Conservation (phyloP, 2,113 vertebrate species). For the Nycticryphes semicollaris region DNA sequence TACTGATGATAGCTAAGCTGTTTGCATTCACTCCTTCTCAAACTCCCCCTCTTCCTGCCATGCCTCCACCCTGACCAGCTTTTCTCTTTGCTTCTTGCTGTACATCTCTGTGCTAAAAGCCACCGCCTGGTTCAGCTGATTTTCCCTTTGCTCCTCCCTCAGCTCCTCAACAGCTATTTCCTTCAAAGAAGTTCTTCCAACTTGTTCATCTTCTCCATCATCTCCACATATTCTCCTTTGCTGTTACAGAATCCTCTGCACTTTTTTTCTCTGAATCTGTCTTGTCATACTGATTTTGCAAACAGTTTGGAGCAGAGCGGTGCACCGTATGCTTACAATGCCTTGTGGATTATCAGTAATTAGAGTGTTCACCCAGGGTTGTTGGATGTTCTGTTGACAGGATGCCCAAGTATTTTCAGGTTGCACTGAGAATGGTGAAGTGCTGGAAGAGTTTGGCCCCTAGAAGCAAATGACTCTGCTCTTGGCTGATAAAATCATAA, state of each 20-base stretch:
- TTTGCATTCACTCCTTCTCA: neutral
- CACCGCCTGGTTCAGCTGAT: neutral
- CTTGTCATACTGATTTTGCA: neutral
- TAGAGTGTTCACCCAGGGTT: neutral
- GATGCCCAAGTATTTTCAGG: neutral
- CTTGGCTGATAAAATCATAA: neutral
- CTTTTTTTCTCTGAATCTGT: neutral
- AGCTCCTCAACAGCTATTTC: neutral
- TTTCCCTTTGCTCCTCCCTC: neutral
- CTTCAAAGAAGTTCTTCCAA: neutral
- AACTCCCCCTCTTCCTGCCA: neutral
- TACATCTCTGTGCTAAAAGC: neutral
- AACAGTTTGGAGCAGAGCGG: neutral
- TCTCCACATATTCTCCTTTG: neutral
- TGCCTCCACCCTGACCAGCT: neutral
- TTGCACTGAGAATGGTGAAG: neutral
- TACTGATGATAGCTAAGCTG: neutral
- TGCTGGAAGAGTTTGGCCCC: neutral
- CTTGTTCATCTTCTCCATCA: neutral
- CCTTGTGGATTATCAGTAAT: neutral
- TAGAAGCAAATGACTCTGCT: neutral
- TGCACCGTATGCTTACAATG: accelerated
- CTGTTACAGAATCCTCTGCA: neutral
- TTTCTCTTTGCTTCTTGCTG: neutral
- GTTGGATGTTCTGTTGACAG: neutral